Base-by-base conservation (phyloP, 2,113 vertebrate species). In the Haliaeetus leucogaster region DNA sequence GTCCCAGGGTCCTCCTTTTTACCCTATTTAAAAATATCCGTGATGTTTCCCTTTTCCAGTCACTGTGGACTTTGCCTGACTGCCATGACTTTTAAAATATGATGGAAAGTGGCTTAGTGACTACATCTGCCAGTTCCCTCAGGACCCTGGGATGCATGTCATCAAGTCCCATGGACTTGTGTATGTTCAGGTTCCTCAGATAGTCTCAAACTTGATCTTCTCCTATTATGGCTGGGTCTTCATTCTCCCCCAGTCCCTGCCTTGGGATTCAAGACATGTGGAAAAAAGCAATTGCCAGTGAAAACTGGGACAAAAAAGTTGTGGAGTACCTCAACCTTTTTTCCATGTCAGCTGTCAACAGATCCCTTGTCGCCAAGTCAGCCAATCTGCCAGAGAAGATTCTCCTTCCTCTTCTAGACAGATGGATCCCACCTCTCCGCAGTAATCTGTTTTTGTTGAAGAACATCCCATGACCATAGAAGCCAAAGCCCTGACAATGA, bases 61-160 rank as follows among this genome's bases (percentile, higher is more conserved):
- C 48, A 48, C 48, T 48, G 48, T 48, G 48, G 48, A 48, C 48
- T 48, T 48, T 48, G 22, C 22, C 48, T 48, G 48, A 48, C 22
- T 48, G 22, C 48, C 48, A 25, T 48, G 48, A 48, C 48, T 48
- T 48, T 48, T 48, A 48, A 48, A 48, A 43, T 80, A n/a, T 25
- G 15, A 45, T 19, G 16, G 34, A 45, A 45, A 66, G 25, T 2
- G 2, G 9, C 11, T 67, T 56, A 67, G 40, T 0, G 0, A 65
- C 30, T 53, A 43, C 23, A 65, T 27, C 25, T 55, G 48, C 19
- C 62, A 30, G 26, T 67, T 36, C 34, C 10, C 6, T 52, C 36
- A 42, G 47, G 59, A 52, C 29, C 32, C 29, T 63, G 36, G 47
- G 17, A 34, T 52, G 7, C 17, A 21, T 34, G 10, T 79, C 36